Base-by-base conservation (phyloP, 2,113 vertebrate species). In the Notiomystis cincta region DNA sequence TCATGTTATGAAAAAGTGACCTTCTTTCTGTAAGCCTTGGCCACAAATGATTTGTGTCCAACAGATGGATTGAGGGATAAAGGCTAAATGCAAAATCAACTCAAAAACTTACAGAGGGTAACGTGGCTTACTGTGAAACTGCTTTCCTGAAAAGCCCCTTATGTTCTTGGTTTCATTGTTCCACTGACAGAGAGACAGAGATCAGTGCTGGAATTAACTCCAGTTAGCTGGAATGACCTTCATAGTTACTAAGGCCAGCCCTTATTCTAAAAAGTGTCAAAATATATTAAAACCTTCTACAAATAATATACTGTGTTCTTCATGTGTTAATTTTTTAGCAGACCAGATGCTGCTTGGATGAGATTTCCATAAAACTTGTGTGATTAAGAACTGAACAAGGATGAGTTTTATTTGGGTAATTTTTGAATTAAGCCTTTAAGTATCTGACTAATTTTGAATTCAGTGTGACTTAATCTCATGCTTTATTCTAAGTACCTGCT, bases 1-100 rank as follows among this genome's bases (percentile, higher is more conserved):
- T 76, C 66, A 78, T 86, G 56, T 95, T 94, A 81, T 62, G 75
- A 96, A 96, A 91, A 97, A 89, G 76, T 87, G 80, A 95, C 94
- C 91, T 96, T 90, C 14, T 13, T 67, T 51, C 45, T 60, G 30
- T 79, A 86, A 95, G 44, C 87, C 81, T 79, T 62, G 56, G 50
- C 51, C 85, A 91, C 9, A 20, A 93, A 23, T 66, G 15, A 84
- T 91, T 96, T 93, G 81, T 78, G 44, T 42, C 86, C 58, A 91
- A 87, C 53, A 78, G 38, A 90, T 45, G 16, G 54, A 87, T 85
- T 48, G 70, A 78, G 30, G 58, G 37, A 54, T 92, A 87, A 88
- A 88, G 57, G 35, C 56, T 78, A 78, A 90, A 82, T 19, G 82
- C 1, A 5, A 77, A 89, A 92, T 48, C 58, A 90, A 21, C 38